Percentiles rank a stretch among this genome's conserved stretches.
Evolutionary conservation across 2,888 invertebrate genomes (phyloP).

Genomic region (Hyposoter dolosus): DNA sequence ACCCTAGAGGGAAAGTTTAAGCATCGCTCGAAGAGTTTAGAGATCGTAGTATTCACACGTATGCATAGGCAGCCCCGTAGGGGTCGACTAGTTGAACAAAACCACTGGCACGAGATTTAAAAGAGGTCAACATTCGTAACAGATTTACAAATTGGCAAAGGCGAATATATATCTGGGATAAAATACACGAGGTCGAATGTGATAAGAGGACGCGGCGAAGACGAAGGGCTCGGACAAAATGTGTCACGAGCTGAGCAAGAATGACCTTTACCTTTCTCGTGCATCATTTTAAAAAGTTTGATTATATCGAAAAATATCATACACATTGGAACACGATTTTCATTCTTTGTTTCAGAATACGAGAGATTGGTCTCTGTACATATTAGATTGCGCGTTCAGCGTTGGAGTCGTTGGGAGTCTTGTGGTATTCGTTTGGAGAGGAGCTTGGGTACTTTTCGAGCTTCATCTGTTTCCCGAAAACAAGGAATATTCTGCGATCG

Average conservation of each 20-base stretch:
- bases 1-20: slow-evolving; percentile 7
- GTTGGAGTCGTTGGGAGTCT: slow-evolving; percentile 93
- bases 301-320: background rate
- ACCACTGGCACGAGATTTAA: slow-evolving; percentile 47
- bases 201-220: slow-evolving; percentile 34
- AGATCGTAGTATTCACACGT: background rate
- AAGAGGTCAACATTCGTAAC: slow-evolving; percentile 62
- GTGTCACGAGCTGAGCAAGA: background rate
- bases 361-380: slow-evolving; percentile 89
- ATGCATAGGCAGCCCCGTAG: background rate
- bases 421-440: slow-evolving; percentile 95
- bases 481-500: slow-evolving; percentile 89
- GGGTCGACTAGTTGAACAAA: slow-evolving; percentile 19
- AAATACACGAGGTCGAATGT: slow-evolving; percentile 35
- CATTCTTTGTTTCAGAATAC: slow-evolving; percentile 87
- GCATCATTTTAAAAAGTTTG: background rate
- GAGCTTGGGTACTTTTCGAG: slow-evolving; percentile 93
- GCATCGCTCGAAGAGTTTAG: background rate
- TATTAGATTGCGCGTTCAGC: slow-evolving; percentile 94
- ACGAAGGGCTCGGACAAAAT: slow-evolving; percentile 18
- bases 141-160: slow-evolving; percentile 47
- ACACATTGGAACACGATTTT: background rate
- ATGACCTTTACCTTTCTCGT: slow-evolving; percentile 41
- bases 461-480: slow-evolving; percentile 92
- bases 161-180: slow-evolving; percentile 36